Percentiles rank a stretch among this genome's conserved stretches.
phyloP scores from a whole-genome alignment of 2,797 vertebrate species.

The Kryptolebias ocellatus region DNA sequence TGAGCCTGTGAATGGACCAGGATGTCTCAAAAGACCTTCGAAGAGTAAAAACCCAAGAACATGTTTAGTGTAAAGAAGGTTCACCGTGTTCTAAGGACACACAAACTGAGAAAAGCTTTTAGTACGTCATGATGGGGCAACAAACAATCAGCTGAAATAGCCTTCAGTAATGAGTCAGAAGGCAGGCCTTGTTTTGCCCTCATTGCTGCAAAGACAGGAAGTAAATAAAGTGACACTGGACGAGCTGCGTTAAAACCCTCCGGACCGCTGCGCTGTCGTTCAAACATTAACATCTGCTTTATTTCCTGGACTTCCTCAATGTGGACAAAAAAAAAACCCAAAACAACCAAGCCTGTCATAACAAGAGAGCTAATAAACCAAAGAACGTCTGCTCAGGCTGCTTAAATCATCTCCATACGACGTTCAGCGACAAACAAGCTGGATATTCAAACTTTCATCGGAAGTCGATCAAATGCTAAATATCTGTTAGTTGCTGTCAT shows the following conservation, averaged over 20 bases:
- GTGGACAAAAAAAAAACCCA: not conserved
- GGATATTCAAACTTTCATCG: too few species aligned
- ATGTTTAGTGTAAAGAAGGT: constrained; percentile 12
- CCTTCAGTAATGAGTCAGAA: constrained; percentile 1
- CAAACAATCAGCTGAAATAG: constrained; percentile 15
- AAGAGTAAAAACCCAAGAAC: not conserved
- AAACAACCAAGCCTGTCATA: constrained; percentile 18
- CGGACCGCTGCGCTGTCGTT: not conserved
- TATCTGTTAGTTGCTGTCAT: too few species aligned
- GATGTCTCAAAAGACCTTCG: not conserved
- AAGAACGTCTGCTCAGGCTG: not conserved
- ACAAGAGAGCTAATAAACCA: not conserved
- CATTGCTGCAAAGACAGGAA: not conserved
- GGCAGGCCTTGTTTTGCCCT: constrained; percentile 11
- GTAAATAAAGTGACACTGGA: not conserved
- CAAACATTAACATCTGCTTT: constrained; percentile 11
- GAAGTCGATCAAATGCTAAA: too few species aligned
- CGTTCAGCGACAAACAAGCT: not conserved
- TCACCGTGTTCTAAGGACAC: not conserved
- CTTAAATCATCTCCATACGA: not conserved
- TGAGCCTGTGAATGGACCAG: not conserved
- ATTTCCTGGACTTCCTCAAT: constrained; percentile 4
- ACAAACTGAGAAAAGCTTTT: constrained; percentile 1
- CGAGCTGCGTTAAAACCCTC: not conserved
- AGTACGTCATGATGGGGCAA: constrained; percentile 5